Percentiles rank a stretch among this genome's conserved stretches.
phyloP scores from a whole-genome alignment of 2,797 vertebrate genomes.

The Acanthornis magna region DNA sequence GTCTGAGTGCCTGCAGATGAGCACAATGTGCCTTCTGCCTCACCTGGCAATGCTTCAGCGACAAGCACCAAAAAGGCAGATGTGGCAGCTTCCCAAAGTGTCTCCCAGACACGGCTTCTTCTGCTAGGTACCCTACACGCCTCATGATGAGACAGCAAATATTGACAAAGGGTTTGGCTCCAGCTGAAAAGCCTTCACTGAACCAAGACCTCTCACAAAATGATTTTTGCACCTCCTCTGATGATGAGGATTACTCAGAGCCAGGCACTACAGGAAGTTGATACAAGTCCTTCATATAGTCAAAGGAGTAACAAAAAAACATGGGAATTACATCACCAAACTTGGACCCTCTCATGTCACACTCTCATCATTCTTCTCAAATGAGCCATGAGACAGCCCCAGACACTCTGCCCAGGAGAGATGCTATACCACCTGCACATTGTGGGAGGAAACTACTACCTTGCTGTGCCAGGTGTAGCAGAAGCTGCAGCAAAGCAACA shows the following conservation, averaged over 20 bases:
- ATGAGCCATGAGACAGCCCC: background rate
- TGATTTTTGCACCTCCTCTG: background rate
- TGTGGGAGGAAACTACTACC: background rate
- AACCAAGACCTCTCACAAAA: background rate
- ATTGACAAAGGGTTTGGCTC: conserved; percentile 4
- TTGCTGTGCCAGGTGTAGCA: background rate
- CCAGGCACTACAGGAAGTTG: background rate
- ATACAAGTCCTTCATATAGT: background rate
- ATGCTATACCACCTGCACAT: rapidly evolving
- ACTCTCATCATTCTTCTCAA: background rate
- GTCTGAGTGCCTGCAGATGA: background rate
- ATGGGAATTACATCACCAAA: background rate
- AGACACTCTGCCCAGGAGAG: background rate
- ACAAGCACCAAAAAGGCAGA: background rate
- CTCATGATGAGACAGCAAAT: background rate
- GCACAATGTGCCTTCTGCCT: background rate
- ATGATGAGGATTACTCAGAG: background rate
- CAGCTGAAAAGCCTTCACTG: background rate
- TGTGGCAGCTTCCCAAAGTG: background rate
- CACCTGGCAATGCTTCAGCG: background rate
- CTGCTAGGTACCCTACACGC: background rate
- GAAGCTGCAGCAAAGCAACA: background rate
- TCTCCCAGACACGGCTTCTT: background rate
- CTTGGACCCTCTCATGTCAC: background rate
- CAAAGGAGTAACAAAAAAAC: background rate